Percentiles rank a stretch among this genome's conserved stretches.
Conservation (phyloP, 2,797 vertebrate species). For the Parauchenoglanis ngamensis region DNA sequence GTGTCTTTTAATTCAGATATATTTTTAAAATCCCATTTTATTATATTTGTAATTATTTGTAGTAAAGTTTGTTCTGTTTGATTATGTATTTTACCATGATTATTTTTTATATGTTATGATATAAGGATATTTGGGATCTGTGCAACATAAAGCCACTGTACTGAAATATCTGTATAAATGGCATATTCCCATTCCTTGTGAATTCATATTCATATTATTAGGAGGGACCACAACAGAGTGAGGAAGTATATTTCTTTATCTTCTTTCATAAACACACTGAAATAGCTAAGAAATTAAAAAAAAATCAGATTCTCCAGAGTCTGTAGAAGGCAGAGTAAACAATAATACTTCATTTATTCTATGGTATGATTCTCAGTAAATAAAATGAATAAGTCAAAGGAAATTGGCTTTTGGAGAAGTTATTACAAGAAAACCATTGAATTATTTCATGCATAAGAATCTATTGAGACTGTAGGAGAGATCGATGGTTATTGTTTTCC, state of each 20-base stretch:
- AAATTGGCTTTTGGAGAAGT: slow-evolving; percentile 22
- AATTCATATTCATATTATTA: neutral
- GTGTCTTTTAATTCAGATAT: neutral
- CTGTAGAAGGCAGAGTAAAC: neutral
- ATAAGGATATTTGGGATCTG: neutral
- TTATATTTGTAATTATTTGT: neutral
- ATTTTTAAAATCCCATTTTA: neutral
- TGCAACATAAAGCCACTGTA: neutral
- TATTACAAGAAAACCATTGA: neutral
- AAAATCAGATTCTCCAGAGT: neutral
- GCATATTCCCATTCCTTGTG: neutral
- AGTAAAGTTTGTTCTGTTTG: neutral
- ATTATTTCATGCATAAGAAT: slow-evolving; percentile 1
- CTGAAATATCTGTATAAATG: neutral
- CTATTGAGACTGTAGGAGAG: neutral
- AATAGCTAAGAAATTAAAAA: neutral
- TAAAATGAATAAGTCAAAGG: slow-evolving; percentile 10
- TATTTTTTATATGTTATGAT: neutral
- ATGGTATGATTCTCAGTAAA: slow-evolving; percentile 8
- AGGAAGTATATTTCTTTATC: neutral
- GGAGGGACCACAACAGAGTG: neutral
- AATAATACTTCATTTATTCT: slow-evolving; percentile 13
- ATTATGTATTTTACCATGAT: neutral
- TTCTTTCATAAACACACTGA: neutral
- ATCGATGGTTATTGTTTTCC: neutral